phyloP scores from a whole-genome alignment of 2,888 invertebrate species.

The Eristalis pertinax region DNA sequence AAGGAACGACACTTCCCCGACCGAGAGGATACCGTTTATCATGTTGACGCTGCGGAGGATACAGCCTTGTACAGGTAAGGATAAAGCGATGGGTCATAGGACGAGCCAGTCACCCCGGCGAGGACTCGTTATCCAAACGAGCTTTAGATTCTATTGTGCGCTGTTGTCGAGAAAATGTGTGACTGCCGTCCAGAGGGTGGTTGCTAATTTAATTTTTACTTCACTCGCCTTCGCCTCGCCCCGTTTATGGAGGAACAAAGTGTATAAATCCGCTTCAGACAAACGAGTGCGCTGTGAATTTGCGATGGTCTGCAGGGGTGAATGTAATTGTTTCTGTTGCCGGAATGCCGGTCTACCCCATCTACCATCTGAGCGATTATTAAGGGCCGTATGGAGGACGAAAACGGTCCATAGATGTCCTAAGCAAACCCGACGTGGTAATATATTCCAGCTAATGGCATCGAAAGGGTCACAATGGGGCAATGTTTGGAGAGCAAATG shows the following conservation, averaged over 20 bases:
- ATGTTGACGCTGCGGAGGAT: constrained; percentile 78
- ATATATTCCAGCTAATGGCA: constrained; percentile 45
- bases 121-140: constrained; percentile 5
- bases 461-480: constrained; percentile 21
- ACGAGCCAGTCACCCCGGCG: background rate
- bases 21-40: constrained; percentile 76
- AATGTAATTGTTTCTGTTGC: constrained; percentile 36
- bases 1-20: constrained; percentile 78
- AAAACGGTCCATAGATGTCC: background rate
- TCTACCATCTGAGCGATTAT: background rate
- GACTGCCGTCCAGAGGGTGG: background rate
- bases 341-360: background rate
- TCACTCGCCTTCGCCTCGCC: background rate
- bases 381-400: background rate
- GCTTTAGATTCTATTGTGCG: background rate
- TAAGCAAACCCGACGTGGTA: background rate
- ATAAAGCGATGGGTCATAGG: background rate
- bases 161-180: background rate
- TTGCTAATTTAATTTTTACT: constrained; percentile 27
- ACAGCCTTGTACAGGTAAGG: constrained; percentile 79
- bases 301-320: background rate
- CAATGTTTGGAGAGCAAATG: background rate
- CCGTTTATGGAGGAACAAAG: background rate
- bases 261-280: background rate
- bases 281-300: background rate